phyloP scores from a whole-genome alignment of 2,113 vertebrate species.

The Sturnus vulgaris region DNA sequence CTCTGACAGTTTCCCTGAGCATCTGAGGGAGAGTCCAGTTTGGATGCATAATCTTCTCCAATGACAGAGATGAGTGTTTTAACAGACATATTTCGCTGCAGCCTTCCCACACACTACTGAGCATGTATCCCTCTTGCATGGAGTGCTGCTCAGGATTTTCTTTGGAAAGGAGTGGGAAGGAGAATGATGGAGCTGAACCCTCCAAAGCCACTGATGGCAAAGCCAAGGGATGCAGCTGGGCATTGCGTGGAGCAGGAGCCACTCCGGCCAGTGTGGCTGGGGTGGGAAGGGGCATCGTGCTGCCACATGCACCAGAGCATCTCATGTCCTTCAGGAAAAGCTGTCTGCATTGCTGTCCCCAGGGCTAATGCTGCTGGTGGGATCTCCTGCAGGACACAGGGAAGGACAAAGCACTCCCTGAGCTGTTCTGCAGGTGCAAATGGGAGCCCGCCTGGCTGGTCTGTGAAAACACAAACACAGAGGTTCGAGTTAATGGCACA shows the following conservation, averaged over 20 bases:
- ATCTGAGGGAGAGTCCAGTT: background rate
- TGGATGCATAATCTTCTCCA: background rate
- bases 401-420: background rate
- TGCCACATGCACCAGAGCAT: background rate
- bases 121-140: background rate
- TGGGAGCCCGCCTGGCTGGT: background rate
- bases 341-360: background rate
- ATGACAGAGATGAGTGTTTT: background rate
- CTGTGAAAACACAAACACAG: background rate
- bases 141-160: background rate
- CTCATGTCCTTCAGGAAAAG: background rate
- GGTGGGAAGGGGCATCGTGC: background rate
- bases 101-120: background rate
- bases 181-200: background rate
- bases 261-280: background rate
- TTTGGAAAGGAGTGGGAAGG: background rate
- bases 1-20: slow-evolving; percentile 12
- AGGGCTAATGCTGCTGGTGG: background rate
- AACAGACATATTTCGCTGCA: background rate
- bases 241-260: background rate
- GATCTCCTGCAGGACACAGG: background rate
- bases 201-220: background rate
- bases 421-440: background rate
- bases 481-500: background rate
- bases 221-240: background rate